phyloP scores from a whole-genome alignment of 2,888 invertebrate genomes.

The Lepidocyrtoides sp. region DNA sequence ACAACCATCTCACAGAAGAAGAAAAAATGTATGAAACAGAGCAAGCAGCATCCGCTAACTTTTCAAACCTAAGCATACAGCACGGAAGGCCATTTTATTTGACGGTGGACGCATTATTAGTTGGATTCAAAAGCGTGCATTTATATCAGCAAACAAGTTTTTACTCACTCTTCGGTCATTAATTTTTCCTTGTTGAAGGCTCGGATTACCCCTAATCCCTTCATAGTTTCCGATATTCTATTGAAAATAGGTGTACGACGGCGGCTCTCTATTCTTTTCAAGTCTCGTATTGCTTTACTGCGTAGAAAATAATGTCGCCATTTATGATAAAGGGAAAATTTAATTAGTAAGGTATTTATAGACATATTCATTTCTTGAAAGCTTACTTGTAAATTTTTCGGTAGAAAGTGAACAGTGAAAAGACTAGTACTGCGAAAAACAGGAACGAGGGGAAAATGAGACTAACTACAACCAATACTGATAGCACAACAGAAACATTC shows the following conservation, averaged over 20 bases:
- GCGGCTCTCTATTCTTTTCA: conserved; percentile 88
- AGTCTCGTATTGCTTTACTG: conserved; percentile 87
- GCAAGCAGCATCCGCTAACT: conserved; percentile 78
- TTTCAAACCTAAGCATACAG: conserved; percentile 78
- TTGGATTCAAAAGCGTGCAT: no score
- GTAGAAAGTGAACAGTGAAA: conserved; percentile 87
- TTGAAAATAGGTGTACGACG: conserved; percentile 89
- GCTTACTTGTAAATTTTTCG: conserved; percentile 87
- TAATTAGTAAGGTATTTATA: no score
- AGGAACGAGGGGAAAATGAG: conserved; percentile 88
- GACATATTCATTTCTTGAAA: neutral
- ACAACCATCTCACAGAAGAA: conserved; percentile 88
- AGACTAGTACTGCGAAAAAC: conserved; percentile 87
- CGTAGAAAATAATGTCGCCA: neutral
- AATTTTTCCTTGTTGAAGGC: conserved; percentile 89
- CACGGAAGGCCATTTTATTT: neutral
- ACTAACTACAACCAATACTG: conserved; percentile 88
- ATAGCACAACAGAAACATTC: conserved; percentile 88
- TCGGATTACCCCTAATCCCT: conserved; percentile 89
- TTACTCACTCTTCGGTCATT: conserved; percentile 87
- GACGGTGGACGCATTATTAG: neutral
- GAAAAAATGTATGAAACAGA: conserved; percentile 87
- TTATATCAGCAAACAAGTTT: neutral
- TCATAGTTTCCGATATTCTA: conserved; percentile 88
- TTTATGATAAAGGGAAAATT: no score